Evolutionary conservation across 2,113 vertebrate species (phyloP).

Genomic region (Cyprinodon brontotheroides): DNA sequence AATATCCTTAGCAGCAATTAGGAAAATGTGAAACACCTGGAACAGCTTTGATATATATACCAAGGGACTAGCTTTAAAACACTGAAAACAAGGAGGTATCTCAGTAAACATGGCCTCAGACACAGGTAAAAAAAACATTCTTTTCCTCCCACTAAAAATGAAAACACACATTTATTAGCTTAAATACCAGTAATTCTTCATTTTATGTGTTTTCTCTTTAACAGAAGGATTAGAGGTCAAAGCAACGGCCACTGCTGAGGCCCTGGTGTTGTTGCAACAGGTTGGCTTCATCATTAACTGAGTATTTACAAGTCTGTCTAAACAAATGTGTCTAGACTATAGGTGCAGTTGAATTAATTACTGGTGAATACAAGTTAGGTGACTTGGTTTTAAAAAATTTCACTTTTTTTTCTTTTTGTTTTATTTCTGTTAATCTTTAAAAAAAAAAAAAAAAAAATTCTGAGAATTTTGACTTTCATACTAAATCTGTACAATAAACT

Average conservation of each 20-base stretch:
- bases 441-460: no score
- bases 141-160: background rate
- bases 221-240: background rate
- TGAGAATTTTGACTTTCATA: no score
- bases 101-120: conserved; percentile 31
- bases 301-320: fast-evolving
- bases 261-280: background rate
- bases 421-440: no score
- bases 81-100: background rate
- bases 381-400: no score
- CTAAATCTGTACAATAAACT: no score
- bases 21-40: conserved; percentile 39
- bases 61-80: background rate
- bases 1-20: conserved; percentile 13
- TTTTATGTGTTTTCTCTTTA: background rate
- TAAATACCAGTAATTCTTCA: background rate
- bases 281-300: conserved; percentile 22
- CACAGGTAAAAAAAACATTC: conserved; percentile 25
- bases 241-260: background rate
- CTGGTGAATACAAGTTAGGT: no score
- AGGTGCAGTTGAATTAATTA: background rate
- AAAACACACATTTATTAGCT: background rate
- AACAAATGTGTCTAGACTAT: no score
- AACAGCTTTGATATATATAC: background rate
- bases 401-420: no score